Percentiles rank a stretch among this genome's conserved stretches.
Conservation (phyloP, 2,797 vertebrate species). For the Enteromius anoplus region DNA sequence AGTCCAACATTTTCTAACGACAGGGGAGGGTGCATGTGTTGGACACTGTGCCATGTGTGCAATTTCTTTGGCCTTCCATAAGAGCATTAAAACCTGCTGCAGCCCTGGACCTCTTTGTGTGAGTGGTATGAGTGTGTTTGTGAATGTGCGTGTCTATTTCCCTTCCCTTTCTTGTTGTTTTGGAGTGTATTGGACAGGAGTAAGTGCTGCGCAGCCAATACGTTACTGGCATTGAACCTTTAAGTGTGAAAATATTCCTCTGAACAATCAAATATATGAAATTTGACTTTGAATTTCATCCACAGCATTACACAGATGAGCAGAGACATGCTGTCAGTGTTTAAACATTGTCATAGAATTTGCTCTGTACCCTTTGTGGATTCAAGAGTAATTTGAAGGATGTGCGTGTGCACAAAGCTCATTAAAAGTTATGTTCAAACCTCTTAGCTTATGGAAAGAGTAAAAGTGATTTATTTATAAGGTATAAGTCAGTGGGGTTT, state of each 20-base stretch:
- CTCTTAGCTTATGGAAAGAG: constrained; percentile 41
- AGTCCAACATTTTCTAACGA: constrained; percentile 79
- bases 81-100: constrained; percentile 80
- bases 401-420: constrained; percentile 25
- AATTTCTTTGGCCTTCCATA: constrained; percentile 71
- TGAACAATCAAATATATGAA: constrained; percentile 37
- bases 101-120: constrained; percentile 65
- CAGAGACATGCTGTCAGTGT: constrained; percentile 22
- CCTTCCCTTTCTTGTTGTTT: constrained; percentile 18
- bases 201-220: constrained; percentile 12
- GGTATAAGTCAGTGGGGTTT: constrained; percentile 27
- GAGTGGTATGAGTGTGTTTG: constrained; percentile 7
- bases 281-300: constrained; percentile 34
- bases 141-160: background rate
- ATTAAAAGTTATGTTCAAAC: constrained; percentile 35
- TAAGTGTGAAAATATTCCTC: constrained; percentile 43
- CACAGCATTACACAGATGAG: background rate
- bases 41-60: constrained; percentile 81
- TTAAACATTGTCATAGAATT: constrained; percentile 12
- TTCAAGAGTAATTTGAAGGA: constrained; percentile 26
- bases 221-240: constrained; percentile 41
- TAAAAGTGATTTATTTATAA: constrained; percentile 57
- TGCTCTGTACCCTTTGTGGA: constrained; percentile 27
- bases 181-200: constrained; percentile 24
- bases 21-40: constrained; percentile 30